phyloP scores from a whole-genome alignment of 2,888 invertebrate genomes.

The Zonitis immaculata region DNA sequence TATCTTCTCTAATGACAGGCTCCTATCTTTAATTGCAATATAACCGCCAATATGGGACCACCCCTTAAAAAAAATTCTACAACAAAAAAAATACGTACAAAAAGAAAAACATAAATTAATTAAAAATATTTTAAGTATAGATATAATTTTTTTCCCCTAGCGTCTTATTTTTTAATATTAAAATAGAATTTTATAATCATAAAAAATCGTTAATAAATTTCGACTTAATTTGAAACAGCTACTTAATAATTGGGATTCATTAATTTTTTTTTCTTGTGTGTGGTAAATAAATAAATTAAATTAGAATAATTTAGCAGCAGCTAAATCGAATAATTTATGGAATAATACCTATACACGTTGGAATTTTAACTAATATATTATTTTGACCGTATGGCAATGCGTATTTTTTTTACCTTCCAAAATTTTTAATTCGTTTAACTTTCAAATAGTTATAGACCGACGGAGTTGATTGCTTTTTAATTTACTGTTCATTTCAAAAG shows the following conservation, averaged over 20 bases:
- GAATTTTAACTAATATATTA: neutral
- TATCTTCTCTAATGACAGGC: conserved; percentile 47
- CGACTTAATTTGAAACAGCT: neutral
- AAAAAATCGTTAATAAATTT: neutral
- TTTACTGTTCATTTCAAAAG: conserved; percentile 2
- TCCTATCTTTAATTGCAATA: conserved; percentile 44
- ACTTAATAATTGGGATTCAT: neutral
- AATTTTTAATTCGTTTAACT: no score
- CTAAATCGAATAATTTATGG: neutral
- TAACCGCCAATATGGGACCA: conserved; percentile 44
- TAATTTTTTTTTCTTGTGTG: neutral
- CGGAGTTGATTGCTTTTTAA: conserved; percentile 8
- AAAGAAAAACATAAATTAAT: no score
- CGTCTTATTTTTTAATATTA: no score
- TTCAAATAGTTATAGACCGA: neutral
- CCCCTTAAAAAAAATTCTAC: conserved; percentile 28
- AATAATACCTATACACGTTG: no score
- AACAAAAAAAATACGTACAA: neutral
- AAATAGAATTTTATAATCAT: no score
- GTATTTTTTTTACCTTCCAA: neutral
- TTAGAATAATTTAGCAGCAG: neutral
- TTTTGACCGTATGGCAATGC: neutral
- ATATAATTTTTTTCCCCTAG: no score
- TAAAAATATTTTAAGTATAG: no score
- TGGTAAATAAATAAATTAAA: neutral